Evolutionary conservation across 2,888 invertebrate genomes (phyloP).

Genomic region (Globia sparganii): DNA sequence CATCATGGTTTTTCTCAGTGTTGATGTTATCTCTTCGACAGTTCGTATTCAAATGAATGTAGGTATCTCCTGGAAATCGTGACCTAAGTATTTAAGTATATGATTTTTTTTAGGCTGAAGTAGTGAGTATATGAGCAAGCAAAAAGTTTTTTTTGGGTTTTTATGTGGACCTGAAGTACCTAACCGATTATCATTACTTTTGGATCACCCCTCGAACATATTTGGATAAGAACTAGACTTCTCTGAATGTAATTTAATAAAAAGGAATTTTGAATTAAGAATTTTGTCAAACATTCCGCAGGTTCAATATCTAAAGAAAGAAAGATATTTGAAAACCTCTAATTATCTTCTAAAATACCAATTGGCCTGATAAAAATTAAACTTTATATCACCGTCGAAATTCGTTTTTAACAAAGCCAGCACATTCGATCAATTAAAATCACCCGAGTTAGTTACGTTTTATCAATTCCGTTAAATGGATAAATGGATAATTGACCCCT

Average conservation of each 20-base stretch:
- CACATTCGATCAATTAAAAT: conserved; percentile 88
- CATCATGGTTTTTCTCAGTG: too few relatives aligned
- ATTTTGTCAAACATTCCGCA: not conserved
- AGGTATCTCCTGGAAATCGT: too few relatives aligned
- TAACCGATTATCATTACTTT: too few relatives aligned
- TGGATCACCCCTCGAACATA: too few relatives aligned
- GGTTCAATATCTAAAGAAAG: not conserved
- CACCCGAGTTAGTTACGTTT: conserved; percentile 88
- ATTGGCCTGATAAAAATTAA: conserved; percentile 72
- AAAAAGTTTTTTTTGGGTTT: too few relatives aligned
- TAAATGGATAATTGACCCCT: conserved; percentile 91
- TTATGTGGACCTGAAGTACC: too few relatives aligned
- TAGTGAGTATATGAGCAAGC: too few relatives aligned
- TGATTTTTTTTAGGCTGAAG: too few relatives aligned
- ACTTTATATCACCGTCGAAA: conserved; percentile 76
- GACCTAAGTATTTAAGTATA: too few relatives aligned
- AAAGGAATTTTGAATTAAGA: not conserved
- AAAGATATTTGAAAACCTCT: conserved; percentile 42
- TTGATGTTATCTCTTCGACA: too few relatives aligned
- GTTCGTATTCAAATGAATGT: too few relatives aligned
- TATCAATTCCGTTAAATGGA: conserved; percentile 90
- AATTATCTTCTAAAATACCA: conserved; percentile 61
- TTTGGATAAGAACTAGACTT: too few relatives aligned
- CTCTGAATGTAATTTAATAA: not conserved
- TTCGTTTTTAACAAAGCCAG: conserved; percentile 84